phyloP scores from a whole-genome alignment of 2,888 invertebrate genomes.

The Leptopilina myrica region DNA sequence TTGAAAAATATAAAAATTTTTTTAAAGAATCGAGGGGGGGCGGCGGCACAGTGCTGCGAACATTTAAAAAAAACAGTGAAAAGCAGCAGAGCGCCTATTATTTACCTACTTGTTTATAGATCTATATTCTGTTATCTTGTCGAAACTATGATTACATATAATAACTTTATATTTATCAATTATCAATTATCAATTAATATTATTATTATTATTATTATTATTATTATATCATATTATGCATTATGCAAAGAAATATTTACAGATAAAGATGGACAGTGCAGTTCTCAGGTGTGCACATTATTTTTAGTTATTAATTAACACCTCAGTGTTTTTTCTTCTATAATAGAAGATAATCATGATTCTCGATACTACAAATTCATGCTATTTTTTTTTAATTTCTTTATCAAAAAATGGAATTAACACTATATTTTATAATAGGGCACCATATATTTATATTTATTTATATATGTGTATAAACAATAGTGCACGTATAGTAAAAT shows the following conservation, averaged over 20 bases:
- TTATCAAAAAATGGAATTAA: slow-evolving; percentile 59
- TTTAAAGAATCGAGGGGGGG: slow-evolving; percentile 59
- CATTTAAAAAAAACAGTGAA: slow-evolving; percentile 51
- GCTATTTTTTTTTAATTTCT: slow-evolving; percentile 41
- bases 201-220: too few relatives aligned
- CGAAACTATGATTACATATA: slow-evolving; percentile 62
- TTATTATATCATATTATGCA: slow-evolving; percentile 64
- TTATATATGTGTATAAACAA: slow-evolving; percentile 18
- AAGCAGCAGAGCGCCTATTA: slow-evolving; percentile 54
- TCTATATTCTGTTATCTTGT: slow-evolving; percentile 58
- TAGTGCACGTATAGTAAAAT: slow-evolving; percentile 1
- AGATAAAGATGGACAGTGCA: slow-evolving; percentile 46
- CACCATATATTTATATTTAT: slow-evolving; percentile 49
- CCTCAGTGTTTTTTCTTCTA: background rate
- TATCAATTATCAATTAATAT: too few relatives aligned
- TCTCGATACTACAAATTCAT: slow-evolving; percentile 48
- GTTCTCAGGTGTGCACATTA: slow-evolving; percentile 37
- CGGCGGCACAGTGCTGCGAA: slow-evolving; percentile 45
- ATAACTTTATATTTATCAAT: slow-evolving; percentile 51
- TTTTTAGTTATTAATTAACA: slow-evolving; percentile 38
- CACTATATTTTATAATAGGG: slow-evolving; percentile 61
- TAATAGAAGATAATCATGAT: background rate
- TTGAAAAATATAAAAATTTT: slow-evolving; percentile 66
- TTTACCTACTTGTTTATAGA: slow-evolving; percentile 50
- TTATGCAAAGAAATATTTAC: slow-evolving; percentile 64